phyloP scores from a whole-genome alignment of 2,797 vertebrate species.

The Ara ararauna region DNA sequence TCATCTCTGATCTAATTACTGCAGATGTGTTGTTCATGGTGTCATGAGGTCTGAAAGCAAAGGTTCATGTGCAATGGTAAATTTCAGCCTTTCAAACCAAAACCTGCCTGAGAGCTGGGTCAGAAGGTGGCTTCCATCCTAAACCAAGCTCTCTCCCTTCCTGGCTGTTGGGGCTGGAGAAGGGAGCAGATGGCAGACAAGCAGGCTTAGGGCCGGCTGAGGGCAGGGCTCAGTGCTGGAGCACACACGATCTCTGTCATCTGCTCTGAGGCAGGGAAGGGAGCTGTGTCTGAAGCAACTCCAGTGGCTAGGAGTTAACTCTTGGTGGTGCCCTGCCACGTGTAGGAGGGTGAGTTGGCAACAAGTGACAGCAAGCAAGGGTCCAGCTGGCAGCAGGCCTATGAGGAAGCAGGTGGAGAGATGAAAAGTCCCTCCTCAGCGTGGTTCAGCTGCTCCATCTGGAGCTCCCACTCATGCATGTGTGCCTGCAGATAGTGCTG shows the following conservation, averaged over 20 bases:
- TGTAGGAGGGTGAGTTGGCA: neutral
- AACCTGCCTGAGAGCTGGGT: neutral
- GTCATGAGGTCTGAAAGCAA: neutral
- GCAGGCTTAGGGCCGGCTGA: neutral
- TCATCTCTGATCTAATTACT: neutral
- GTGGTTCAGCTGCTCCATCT: slow-evolving; percentile 34
- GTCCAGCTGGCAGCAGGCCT: slow-evolving; percentile 37
- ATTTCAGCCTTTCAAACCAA: neutral
- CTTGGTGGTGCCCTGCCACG: neutral
- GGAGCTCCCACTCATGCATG: slow-evolving; percentile 14
- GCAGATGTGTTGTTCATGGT: slow-evolving; percentile 40
- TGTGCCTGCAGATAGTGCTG: neutral
- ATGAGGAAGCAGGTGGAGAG: neutral
- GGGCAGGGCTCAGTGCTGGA: neutral
- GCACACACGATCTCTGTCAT: neutral
- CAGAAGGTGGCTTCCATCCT: neutral
- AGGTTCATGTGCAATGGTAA: neutral
- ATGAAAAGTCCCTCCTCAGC: neutral
- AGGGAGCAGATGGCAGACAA: slow-evolving; percentile 7
- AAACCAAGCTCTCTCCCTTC: neutral
- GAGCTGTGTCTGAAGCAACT: neutral
- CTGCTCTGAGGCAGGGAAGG: neutral
- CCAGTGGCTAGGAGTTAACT: neutral
- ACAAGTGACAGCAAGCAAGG: neutral
- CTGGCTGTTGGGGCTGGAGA: neutral